Percentiles rank a stretch among this genome's conserved stretches.
Evolutionary conservation across 2,888 invertebrate species (phyloP).

Genomic region (Tuberolachnus salignus): DNA sequence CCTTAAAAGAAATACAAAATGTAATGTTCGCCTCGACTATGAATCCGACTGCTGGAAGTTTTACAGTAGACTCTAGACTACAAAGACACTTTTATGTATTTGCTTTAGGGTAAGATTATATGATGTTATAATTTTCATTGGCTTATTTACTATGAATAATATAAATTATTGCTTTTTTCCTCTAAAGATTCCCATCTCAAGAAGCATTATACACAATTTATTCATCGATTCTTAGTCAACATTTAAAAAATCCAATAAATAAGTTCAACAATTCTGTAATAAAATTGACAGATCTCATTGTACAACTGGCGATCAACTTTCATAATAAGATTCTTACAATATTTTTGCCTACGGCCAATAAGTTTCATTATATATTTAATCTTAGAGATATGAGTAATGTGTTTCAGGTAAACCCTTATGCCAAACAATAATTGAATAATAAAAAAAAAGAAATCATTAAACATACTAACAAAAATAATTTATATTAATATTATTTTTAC

Average conservation of each 20-base stretch:
- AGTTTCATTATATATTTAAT: constrained; percentile 95
- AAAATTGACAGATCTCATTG: constrained; percentile 69
- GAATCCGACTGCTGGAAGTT: constrained; percentile 96
- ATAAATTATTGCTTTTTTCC: constrained; percentile 5
- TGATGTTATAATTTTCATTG: not conserved
- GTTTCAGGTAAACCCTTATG: constrained; percentile 74
- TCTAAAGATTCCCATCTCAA: constrained; percentile 76
- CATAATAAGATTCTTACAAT: constrained; percentile 76
- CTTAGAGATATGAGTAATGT: constrained; percentile 90
- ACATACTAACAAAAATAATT: not conserved
- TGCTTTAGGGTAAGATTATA: constrained; percentile 72
- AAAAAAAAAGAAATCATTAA: not conserved
- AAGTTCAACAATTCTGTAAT: constrained; percentile 71
- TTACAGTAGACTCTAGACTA: constrained; percentile 88
- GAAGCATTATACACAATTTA: constrained; percentile 87
- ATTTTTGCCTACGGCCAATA: constrained; percentile 91
- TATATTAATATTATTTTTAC: constrained; percentile 42
- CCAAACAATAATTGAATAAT: too few relatives aligned
- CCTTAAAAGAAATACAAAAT: constrained; percentile 88
- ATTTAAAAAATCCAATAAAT: constrained; percentile 70
- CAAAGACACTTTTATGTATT: constrained; percentile 88
- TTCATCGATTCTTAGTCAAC: constrained; percentile 79
- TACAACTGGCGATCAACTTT: constrained; percentile 75
- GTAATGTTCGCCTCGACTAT: constrained; percentile 94
- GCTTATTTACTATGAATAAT: not conserved